Percentiles rank a stretch among this genome's conserved stretches.
phyloP scores from a whole-genome alignment of 2,888 invertebrate genomes.

The Lasiommata megera region DNA sequence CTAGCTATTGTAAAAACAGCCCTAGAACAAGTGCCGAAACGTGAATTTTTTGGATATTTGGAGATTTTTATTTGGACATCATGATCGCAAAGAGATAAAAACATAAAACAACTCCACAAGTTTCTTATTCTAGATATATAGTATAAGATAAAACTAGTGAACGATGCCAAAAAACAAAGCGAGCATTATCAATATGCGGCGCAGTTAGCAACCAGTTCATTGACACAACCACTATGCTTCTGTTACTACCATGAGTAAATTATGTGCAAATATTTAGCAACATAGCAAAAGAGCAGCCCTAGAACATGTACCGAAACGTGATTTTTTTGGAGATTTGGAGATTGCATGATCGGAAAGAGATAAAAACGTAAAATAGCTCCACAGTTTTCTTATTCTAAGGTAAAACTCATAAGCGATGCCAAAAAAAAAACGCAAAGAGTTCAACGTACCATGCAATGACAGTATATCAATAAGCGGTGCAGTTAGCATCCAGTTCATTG shows the following conservation, averaged over 20 bases:
- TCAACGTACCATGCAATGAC: constrained; percentile 38
- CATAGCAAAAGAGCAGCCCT: no score
- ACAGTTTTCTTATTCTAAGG: constrained; percentile 36
- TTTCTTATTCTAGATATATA: constrained; percentile 35
- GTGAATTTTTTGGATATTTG: no score
- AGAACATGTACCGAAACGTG: no score
- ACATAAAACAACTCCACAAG: constrained; percentile 25
- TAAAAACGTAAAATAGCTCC: not conserved
- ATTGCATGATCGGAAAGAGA: no score
- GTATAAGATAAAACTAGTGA: constrained; percentile 37
- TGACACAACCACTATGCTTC: constrained; percentile 26
- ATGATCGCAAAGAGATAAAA: no score
- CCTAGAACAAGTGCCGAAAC: no score
- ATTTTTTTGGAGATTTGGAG: no score
- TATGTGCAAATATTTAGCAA: no score
- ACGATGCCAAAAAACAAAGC: constrained; percentile 24
- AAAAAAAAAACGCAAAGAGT: constrained; percentile 24
- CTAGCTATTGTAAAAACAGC: no score
- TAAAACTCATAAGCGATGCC: constrained; percentile 35
- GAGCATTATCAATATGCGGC: no score
- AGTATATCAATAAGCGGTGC: constrained; percentile 38
- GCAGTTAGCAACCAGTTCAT: constrained; percentile 38
- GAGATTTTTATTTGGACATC: no score
- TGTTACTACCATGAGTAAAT: constrained; percentile 31
- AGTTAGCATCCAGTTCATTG: constrained; percentile 38